Conservation (phyloP, 2,888 invertebrate species). For the Eristalis arbustorum region DNA sequence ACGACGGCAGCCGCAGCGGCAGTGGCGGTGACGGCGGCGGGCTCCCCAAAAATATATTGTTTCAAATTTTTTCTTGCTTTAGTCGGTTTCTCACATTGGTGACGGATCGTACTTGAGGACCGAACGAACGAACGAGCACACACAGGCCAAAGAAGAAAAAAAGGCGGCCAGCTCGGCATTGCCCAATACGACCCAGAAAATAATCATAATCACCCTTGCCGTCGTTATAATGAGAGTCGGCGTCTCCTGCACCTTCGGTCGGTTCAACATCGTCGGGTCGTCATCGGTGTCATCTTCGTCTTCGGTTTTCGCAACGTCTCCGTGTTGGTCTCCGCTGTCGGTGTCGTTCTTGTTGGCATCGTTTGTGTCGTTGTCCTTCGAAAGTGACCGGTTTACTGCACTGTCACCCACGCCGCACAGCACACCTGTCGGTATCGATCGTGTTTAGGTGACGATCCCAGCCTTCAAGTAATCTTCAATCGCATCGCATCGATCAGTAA, state of each 20-base stretch:
- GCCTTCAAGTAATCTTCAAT: slow-evolving; percentile 7
- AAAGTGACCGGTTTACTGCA: neutral
- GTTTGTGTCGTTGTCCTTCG: slow-evolving; percentile 29
- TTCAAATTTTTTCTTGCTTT: slow-evolving; percentile 81
- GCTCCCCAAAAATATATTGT: slow-evolving; percentile 80
- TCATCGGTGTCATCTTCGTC: slow-evolving; percentile 49
- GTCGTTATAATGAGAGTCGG: slow-evolving; percentile 45
- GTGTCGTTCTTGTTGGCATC: slow-evolving; percentile 30
- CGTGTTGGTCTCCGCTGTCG: neutral
- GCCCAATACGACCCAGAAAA: slow-evolving; percentile 63
- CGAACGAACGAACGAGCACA: neutral
- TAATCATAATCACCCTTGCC: slow-evolving; percentile 59
- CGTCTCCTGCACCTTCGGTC: slow-evolving; percentile 56
- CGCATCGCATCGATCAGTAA: slow-evolving; percentile 53
- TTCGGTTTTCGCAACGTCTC: neutral
- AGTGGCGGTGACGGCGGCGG: slow-evolving; percentile 49
- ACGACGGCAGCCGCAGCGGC: slow-evolving; percentile 25
- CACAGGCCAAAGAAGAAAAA: slow-evolving; percentile 36
- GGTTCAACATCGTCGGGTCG: slow-evolving; percentile 28
- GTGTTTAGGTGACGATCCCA: slow-evolving; percentile 11
- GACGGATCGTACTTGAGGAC: slow-evolving; percentile 78
- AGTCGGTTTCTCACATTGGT: slow-evolving; percentile 81
- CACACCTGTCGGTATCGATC: neutral
- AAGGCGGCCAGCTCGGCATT: slow-evolving; percentile 58
- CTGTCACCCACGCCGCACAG: neutral